Percentiles rank a stretch among this genome's conserved stretches.
phyloP scores from a whole-genome alignment of 2,797 vertebrate species.

The Trachurus trachurus region DNA sequence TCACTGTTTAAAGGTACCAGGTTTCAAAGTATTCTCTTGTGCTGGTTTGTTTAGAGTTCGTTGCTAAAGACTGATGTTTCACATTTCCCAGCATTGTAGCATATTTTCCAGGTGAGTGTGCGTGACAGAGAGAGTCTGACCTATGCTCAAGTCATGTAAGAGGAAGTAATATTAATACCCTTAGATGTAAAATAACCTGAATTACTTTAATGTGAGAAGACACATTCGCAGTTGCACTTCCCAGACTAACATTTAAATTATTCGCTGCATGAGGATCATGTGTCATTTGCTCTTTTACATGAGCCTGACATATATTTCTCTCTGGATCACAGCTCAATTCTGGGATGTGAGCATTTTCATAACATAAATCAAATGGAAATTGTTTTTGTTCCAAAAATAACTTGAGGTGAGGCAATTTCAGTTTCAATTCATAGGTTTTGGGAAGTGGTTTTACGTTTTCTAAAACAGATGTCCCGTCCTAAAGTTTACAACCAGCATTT shows the following conservation, averaged over 20 bases:
- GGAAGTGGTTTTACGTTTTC: slow-evolving; percentile 13
- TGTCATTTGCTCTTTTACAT: slow-evolving; percentile 7
- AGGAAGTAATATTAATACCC: slow-evolving; percentile 6
- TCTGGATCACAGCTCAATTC: background rate
- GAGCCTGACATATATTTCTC: background rate
- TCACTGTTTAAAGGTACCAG: background rate
- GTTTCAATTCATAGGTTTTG: slow-evolving; percentile 19
- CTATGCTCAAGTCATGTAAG: slow-evolving; percentile 5
- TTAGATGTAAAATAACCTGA: background rate
- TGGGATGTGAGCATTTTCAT: background rate
- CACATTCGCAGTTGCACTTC: background rate
- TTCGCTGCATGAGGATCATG: background rate
- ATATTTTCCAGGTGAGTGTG: slow-evolving; percentile 35
- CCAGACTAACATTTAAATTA: slow-evolving; percentile 1
- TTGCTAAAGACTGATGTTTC: slow-evolving; percentile 34
- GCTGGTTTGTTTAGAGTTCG: slow-evolving; percentile 35
- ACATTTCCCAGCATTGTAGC: slow-evolving; percentile 37
- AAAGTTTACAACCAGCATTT: slow-evolving; percentile 24
- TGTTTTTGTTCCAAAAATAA: slow-evolving; percentile 25
- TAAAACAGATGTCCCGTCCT: background rate
- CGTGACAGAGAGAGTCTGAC: background rate
- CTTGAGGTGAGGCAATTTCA: background rate
- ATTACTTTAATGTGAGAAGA: background rate
- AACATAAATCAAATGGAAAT: background rate
- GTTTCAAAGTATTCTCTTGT: slow-evolving; percentile 16